Percentiles rank a stretch among this genome's conserved stretches.
Conservation (phyloP, 1,140 invertebrate genomes). For the Drosophila malerkotliana region DNA sequence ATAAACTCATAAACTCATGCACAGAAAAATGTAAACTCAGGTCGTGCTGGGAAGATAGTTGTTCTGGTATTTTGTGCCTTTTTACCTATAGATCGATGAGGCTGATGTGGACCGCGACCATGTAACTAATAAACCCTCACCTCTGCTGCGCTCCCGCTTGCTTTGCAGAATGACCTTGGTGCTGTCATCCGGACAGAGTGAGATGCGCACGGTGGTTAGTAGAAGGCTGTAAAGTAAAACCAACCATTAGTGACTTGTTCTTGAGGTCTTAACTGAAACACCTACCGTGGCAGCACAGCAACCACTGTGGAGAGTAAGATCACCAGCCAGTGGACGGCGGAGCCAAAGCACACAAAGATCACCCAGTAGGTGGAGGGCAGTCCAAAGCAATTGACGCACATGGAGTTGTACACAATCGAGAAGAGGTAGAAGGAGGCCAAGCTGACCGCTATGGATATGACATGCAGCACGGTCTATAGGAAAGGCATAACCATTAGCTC, state of each 20-base stretch:
- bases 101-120: constrained; percentile 88
- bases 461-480: constrained; percentile 93
- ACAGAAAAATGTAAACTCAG: constrained; percentile 1
- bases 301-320: constrained; percentile 90
- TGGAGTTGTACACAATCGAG: constrained; percentile 92
- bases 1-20: constrained; percentile 39
- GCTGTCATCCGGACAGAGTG: constrained; percentile 85
- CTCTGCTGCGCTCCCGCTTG: constrained; percentile 84
- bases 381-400: constrained; percentile 91
- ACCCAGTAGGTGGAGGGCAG: constrained; percentile 94
- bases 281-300: constrained; percentile 93
- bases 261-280: background rate
- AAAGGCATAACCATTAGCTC: no score
- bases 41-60: constrained; percentile 33
- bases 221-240: constrained; percentile 80
- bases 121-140: constrained; percentile 87
- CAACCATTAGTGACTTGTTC: background rate
- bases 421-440: constrained; percentile 93
- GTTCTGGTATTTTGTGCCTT: constrained; percentile 73
- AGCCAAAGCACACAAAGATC: constrained; percentile 90
- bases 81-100: constrained; percentile 88
- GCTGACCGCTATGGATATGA: constrained; percentile 90
- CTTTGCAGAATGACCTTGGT: constrained; percentile 85
- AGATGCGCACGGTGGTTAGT: constrained; percentile 84
- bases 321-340: constrained; percentile 92